Percentiles rank a stretch among this genome's conserved stretches.
Evolutionary conservation across 2,113 vertebrate genomes (phyloP).

Genomic region (Caranx ignobilis): DNA sequence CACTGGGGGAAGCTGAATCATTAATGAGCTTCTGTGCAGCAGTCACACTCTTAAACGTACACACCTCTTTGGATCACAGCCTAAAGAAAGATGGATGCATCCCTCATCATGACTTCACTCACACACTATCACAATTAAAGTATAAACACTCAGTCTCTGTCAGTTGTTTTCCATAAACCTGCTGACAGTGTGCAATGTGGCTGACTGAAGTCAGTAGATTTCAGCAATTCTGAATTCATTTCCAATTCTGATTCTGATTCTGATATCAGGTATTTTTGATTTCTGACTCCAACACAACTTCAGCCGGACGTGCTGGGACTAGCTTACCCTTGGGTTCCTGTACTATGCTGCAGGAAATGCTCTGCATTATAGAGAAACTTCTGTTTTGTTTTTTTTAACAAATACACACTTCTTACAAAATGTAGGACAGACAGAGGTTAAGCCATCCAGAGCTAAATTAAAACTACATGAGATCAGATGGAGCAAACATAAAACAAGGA

Average conservation of each 20-base stretch:
- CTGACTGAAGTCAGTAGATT: background rate
- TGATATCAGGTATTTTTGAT: background rate
- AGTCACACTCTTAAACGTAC: slow-evolving; percentile 1
- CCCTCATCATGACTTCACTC: background rate
- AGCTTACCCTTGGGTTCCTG: background rate
- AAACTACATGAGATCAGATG: slow-evolving; percentile 2
- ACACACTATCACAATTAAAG: background rate
- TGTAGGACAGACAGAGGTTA: background rate
- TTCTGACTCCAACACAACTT: background rate
- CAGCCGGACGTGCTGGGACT: background rate
- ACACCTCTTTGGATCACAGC: slow-evolving; percentile 24
- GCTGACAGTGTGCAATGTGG: background rate
- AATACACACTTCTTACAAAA: background rate
- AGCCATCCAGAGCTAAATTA: background rate
- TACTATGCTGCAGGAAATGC: background rate
- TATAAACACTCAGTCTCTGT: background rate
- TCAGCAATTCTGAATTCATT: background rate
- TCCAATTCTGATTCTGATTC: too few species aligned
- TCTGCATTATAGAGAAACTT: background rate
- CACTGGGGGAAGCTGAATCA: slow-evolving; percentile 46
- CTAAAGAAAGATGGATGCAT: slow-evolving; percentile 11
- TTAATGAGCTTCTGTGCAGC: slow-evolving; percentile 54
- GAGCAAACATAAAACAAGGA: background rate
- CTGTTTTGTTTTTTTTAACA: background rate
- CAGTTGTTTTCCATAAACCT: background rate